Base-by-base conservation (phyloP, 2,797 vertebrate genomes). In the Macropodus opercularis region DNA sequence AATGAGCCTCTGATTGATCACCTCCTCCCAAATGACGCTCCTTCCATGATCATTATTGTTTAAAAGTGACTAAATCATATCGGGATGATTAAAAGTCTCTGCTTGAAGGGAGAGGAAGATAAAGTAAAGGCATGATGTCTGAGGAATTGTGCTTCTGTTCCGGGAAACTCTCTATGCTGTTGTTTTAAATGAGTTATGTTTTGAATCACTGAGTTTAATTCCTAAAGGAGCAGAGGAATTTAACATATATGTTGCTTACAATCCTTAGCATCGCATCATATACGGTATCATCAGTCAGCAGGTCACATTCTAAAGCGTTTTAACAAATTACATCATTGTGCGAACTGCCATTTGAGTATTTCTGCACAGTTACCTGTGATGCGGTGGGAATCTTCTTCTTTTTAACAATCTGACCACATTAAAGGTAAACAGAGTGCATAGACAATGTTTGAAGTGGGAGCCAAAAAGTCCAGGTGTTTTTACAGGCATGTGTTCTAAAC, bases 41-140 rank as follows among this genome's bases (percentile, higher is more conserved):
- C 87, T 78, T 86, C 82, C 63, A 54, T 85, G 90, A 90, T 90
- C 91, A 92, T 93, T 92, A 93, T 90, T 91, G 88, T 90, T 89
- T 90, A 90, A 90, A 92, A 90, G 90, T 90, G 91, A 92, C 90
- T 90, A 86, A 90, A 91, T 92, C 92, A 94, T 93, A 93, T 92
- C 87, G 39, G 87, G 83, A 90, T 91, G 91, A 92, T 92, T 90
- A 86, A 91, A 90, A 86, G 83, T 85, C 86, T 79, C 36, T 26
- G 64, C 79, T 64, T 57, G 39, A 55, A 76, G 55, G 53, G 58
- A 39, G 69, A 52, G 46, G 56, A 69, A 83, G 78, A 85, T 82
- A 79, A 86, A 85, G 69, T 79, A 68, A 79, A 80, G 69, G 53
- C 66, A 57, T 54, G 22, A 75, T 58, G 69, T 80, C 63, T 42